A percentile compares a stretch with the other conserved stretches of the same genome.
Evolutionary conservation across 2,797 vertebrate species (phyloP).

Genomic region (Sebastes cheni): DNA sequence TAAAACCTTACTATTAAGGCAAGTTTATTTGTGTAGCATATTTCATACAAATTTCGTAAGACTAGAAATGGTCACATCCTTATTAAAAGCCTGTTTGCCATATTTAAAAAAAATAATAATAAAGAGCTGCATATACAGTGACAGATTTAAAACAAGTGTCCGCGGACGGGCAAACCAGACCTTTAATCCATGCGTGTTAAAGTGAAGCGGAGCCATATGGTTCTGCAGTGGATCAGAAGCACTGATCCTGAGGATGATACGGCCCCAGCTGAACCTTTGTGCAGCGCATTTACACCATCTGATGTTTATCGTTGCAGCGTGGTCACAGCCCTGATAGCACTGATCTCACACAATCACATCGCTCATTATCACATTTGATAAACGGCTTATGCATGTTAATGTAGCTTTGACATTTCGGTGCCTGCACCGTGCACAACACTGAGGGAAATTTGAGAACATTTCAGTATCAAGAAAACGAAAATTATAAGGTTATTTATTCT

Average conservation of each 20-base stretch:
- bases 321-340: slow-evolving; percentile 42
- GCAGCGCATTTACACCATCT: slow-evolving; percentile 62
- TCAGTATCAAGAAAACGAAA: not conserved
- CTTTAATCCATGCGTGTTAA: slow-evolving; percentile 65
- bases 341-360: slow-evolving; percentile 55
- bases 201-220: slow-evolving; percentile 63
- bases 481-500: not conserved
- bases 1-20: not conserved
- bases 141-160: slow-evolving; percentile 20
- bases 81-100: not conserved
- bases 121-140: not conserved
- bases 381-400: slow-evolving; percentile 33
- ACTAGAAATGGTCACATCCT: not conserved
- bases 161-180: not conserved
- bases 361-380: slow-evolving; percentile 52
- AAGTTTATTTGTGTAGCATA: not conserved
- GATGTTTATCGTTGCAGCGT: slow-evolving; percentile 56
- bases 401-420: slow-evolving; percentile 6
- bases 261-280: slow-evolving; percentile 59
- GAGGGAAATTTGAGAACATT: not conserved
- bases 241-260: slow-evolving; percentile 65
- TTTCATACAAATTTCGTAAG: not conserved
- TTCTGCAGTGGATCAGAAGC: slow-evolving; percentile 63
- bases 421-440: not conserved
- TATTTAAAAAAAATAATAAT: not conserved